A percentile compares a stretch with the other conserved stretches of the same genome.
Conservation (phyloP, 2,797 vertebrate species). For the Rhinogobio ventralis region DNA sequence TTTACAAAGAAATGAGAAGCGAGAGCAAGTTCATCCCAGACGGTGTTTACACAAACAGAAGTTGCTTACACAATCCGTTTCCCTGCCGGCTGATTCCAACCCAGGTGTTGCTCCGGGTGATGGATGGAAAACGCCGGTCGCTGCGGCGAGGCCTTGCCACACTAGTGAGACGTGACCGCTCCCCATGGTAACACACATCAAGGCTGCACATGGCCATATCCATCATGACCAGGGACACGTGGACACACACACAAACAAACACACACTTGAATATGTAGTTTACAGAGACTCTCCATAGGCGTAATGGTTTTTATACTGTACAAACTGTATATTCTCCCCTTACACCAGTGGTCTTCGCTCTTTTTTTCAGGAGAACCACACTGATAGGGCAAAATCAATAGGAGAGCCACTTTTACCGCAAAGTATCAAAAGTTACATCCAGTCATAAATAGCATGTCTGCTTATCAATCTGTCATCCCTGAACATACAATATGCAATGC, state of each 20-base stretch:
- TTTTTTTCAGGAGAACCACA: no score
- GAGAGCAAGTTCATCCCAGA: constrained; percentile 12
- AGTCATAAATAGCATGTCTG: no score
- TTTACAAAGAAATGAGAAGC: neutral
- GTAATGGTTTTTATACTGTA: no score
- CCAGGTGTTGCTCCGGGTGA: constrained; percentile 38
- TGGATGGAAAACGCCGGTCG: constrained; percentile 48
- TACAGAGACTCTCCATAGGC: no score
- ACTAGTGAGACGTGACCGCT: constrained; percentile 14
- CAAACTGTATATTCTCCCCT: no score
- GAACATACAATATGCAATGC: no score
- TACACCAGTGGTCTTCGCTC: no score
- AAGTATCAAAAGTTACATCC: no score
- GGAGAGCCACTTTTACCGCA: no score
- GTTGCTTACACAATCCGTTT: constrained; percentile 50
- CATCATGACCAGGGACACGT: constrained; percentile 18
- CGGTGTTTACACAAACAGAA: neutral
- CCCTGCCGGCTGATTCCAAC: constrained; percentile 12
- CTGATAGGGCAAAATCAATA: no score
- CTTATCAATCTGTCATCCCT: no score
- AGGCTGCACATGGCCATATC: constrained; percentile 33
- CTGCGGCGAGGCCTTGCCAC: constrained; percentile 41
- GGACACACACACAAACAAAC: neutral
- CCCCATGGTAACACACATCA: constrained; percentile 31
- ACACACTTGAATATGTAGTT: no score